phyloP scores from a whole-genome alignment of 2,113 vertebrate species.

The Sphyrna mokarran region DNA sequence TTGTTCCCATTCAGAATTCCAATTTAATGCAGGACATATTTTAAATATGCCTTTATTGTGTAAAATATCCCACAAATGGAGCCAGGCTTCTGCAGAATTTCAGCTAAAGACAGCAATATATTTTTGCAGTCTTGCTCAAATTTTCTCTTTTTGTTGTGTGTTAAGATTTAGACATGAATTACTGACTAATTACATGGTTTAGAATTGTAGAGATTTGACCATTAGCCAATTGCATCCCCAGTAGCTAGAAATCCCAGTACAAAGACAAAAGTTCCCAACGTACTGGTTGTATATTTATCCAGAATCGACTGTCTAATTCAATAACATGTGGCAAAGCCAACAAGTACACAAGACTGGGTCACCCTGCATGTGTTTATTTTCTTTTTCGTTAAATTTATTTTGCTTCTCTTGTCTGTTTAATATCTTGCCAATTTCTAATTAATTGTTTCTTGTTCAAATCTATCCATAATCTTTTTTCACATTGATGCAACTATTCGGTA shows the following conservation, averaged over 20 bases:
- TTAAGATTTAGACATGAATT: not conserved
- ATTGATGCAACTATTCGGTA: constrained; percentile 11
- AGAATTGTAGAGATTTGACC: not conserved
- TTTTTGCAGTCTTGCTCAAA: not conserved
- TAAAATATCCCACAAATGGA: not conserved
- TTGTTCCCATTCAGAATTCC: not conserved
- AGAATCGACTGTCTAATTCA: not conserved
- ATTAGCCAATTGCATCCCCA: not conserved
- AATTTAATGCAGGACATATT: not conserved
- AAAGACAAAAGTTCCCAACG: not conserved
- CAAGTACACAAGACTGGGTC: not conserved
- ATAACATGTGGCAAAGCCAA: not conserved
- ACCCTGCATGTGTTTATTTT: not conserved
- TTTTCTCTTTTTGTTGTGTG: not conserved
- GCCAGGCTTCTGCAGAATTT: not conserved
- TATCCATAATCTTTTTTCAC: not conserved
- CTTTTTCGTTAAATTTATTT: not conserved
- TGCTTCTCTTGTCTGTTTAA: not conserved
- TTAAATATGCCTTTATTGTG: not conserved
- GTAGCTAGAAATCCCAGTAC: constrained; percentile 9
- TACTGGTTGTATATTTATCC: not conserved
- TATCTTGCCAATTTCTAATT: not conserved
- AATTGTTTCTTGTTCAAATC: constrained; percentile 24
- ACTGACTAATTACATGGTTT: not conserved
- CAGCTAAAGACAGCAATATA: not conserved